phyloP scores from a whole-genome alignment of 2,888 invertebrate species.

The Capitulum mitella region DNA sequence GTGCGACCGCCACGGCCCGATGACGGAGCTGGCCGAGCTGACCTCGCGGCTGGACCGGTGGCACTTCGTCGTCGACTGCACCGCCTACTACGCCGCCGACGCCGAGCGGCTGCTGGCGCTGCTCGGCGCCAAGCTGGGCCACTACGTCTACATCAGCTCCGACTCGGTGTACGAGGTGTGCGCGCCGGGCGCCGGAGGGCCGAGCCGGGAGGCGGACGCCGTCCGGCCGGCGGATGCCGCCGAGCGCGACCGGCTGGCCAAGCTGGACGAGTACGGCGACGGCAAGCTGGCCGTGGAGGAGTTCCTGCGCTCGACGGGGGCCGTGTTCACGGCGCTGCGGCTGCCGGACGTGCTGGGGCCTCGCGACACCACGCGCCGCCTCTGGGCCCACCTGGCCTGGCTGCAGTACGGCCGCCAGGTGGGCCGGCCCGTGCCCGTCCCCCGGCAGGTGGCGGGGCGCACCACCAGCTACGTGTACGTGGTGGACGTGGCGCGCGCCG shows the following conservation, averaged over 20 bases:
- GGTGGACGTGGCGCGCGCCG: slow-evolving; percentile 6
- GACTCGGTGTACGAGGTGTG: slow-evolving; percentile 49
- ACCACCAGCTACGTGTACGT: slow-evolving; percentile 10
- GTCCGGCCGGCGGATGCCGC: slow-evolving; percentile 42
- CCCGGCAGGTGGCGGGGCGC: neutral
- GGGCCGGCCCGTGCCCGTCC: neutral
- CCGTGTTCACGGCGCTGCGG: slow-evolving; percentile 40
- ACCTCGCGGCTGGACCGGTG: slow-evolving; percentile 38
- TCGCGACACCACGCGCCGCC: slow-evolving; percentile 46
- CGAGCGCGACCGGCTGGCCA: slow-evolving; percentile 39
- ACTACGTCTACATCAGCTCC: slow-evolving; percentile 47
- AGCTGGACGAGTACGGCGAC: slow-evolving; percentile 45
- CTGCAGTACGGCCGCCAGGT: slow-evolving; percentile 35
- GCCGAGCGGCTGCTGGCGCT: slow-evolving; percentile 41
- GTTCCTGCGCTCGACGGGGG: slow-evolving; percentile 40
- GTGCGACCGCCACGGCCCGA: slow-evolving; percentile 43
- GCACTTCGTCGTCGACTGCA: slow-evolving; percentile 47
- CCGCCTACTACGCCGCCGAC: slow-evolving; percentile 43
- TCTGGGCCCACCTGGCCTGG: slow-evolving; percentile 48
- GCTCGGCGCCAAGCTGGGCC: slow-evolving; percentile 40
- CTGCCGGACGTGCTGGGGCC: slow-evolving; percentile 48
- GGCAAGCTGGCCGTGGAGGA: slow-evolving; percentile 46
- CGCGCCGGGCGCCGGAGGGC: slow-evolving; percentile 32
- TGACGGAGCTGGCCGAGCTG: slow-evolving; percentile 33
- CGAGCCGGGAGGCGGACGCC: slow-evolving; percentile 42